These are phyloP conservation scores for Penaeus japonicus DNA, from an alignment of 1,140 invertebrate species.

Conservation along the genomic window DNA sequence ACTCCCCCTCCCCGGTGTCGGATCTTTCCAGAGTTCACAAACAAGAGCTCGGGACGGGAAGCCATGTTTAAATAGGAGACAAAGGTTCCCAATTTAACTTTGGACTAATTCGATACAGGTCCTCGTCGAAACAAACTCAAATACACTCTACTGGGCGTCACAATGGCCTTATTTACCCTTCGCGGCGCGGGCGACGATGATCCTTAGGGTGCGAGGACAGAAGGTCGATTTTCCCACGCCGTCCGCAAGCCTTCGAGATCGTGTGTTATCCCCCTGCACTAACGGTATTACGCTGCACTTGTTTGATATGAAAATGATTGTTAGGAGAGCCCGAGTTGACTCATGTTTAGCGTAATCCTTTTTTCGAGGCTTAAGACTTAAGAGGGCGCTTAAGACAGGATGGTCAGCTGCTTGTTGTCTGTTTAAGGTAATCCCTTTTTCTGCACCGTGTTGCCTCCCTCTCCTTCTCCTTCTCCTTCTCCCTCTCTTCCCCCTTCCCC, in stretches of 20 bases:
- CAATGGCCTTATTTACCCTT: background rate
- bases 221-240: background rate
- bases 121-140: constrained; percentile 56
- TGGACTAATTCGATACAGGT: constrained; percentile 52
- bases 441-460: too few species aligned
- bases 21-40: constrained; percentile 55
- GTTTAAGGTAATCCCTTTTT: background rate
- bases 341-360: constrained; percentile 54
- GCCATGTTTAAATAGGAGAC: constrained; percentile 57
- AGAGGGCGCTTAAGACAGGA: constrained; percentile 1
- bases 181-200: background rate
- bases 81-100: constrained; percentile 58
- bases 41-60: constrained; percentile 45
- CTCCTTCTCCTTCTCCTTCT: too few species aligned
- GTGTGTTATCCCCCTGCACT: background rate
- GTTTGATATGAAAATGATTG: constrained; percentile 58
- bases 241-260: background rate
- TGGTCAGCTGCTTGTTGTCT: background rate
- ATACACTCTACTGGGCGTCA: constrained; percentile 30
- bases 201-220: background rate
- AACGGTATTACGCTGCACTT: constrained; percentile 54
- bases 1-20: background rate
- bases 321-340: constrained; percentile 50
- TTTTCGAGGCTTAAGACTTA: constrained; percentile 22
- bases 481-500: too few species aligned